Evolutionary conservation across 2,888 invertebrate species (phyloP), one percentile per base, ranked within the genome.

Genomic region (Tetanocera ferruginea): DNA sequence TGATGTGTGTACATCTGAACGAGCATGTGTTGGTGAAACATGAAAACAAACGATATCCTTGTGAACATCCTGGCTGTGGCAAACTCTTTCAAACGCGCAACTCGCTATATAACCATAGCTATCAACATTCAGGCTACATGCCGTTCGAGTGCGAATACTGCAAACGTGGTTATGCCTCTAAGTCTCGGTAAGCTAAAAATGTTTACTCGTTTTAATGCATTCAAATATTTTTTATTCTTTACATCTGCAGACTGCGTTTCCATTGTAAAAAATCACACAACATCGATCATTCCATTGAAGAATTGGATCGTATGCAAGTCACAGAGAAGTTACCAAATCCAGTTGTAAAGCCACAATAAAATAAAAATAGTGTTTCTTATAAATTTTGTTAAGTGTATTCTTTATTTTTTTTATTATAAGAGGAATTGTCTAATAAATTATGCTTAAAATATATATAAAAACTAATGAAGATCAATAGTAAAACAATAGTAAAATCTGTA

Each of bases 101-200:
- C 75, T 78, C 83, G 3, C 77, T 83, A 11, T 82, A 82, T 64
- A 73, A 78, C n/a, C 83, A 83, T 60, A 77, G 79, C 60, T 83
- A 82, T 64, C 73, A 75, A 23, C 83, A 83, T 77, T 71, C 78
- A 31, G 81, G 78, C 23, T 66, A 71, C n/a, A 72, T 83, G 80
- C 83, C 83, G 4, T 83, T 77, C 75, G 70, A 76, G 37, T 83
- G 82, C 37, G 79, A 78, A 57, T 82, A 83, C 79, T 83, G 83
- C 55, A 71, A 69, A 9, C 80, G 78, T 57, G 80, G 72, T 66
- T 80, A 73, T 69, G 75, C 82, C 3, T 75, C 80, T 19, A 82
- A 79, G 57, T 80, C 81, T 31, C 77, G 79, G 83, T 82, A 43
- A 76, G 81, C 64, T 2, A 19, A 11, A 0, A 51, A 62, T 14